Percentiles rank a stretch among this genome's conserved stretches.
phyloP scores from a whole-genome alignment of 2,113 vertebrate species.

The Butastur rufipennis region DNA sequence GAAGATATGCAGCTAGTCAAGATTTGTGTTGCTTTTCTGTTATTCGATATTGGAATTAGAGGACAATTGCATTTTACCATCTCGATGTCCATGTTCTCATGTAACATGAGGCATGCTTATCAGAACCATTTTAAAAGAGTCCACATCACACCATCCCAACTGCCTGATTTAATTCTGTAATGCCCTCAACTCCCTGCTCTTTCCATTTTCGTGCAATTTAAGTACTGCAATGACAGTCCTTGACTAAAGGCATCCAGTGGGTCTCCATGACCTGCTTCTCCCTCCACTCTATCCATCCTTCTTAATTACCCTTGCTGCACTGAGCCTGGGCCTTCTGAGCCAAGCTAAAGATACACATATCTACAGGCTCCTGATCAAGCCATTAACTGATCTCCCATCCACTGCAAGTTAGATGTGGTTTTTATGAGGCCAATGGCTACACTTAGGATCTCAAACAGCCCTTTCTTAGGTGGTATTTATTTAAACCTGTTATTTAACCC shows the following conservation, averaged over 20 bases:
- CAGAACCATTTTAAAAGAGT: background rate
- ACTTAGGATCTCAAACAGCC: background rate
- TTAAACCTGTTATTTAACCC: background rate
- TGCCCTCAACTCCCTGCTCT: background rate
- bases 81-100: background rate
- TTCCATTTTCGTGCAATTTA: background rate
- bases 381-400: background rate
- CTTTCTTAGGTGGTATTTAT: background rate
- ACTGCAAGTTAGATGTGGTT: background rate
- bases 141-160: background rate
- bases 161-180: background rate
- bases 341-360: background rate
- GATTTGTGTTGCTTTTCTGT: background rate
- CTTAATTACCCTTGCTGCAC: background rate
- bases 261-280: background rate
- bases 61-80: background rate
- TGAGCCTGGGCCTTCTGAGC: background rate
- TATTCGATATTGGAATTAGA: background rate
- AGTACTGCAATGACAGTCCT: background rate
- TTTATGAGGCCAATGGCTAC: background rate
- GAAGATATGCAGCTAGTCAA: background rate
- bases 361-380: background rate
- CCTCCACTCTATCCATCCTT: background rate
- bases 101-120: background rate
- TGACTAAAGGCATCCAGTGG: background rate